A percentile compares a stretch with the other conserved stretches of the same genome.
phyloP scores from a whole-genome alignment of 2,113 vertebrate species.

The Myotis yumanensis region DNA sequence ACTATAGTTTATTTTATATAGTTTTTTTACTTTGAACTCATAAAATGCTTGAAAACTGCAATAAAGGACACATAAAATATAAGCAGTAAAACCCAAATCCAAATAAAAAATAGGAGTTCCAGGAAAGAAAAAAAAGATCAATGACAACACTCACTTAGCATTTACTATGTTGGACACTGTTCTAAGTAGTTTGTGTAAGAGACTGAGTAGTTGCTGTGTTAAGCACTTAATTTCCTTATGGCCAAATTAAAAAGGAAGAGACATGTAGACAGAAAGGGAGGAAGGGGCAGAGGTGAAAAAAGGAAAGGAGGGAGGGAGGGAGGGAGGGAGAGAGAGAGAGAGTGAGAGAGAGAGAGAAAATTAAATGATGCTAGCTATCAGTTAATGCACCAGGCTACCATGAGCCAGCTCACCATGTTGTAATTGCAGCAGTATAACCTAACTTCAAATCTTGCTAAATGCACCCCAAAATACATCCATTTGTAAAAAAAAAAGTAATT shows the following conservation, averaged over 20 bases:
- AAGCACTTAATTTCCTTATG: not conserved
- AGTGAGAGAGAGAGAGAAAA: not conserved
- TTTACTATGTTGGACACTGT: not conserved
- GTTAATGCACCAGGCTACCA: not conserved
- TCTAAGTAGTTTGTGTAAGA: not conserved
- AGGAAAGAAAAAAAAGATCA: not conserved
- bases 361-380: not conserved
- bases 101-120: not conserved
- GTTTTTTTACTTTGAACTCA: constrained; percentile 36
- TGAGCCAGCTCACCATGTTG: too few species aligned
- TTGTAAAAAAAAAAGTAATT: constrained; percentile 2
- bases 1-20: constrained; percentile 24
- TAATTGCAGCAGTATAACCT: not conserved
- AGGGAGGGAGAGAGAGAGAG: not conserved
- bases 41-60: not conserved
- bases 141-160: not conserved
- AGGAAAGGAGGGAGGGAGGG: not conserved
- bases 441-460: not conserved
- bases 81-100: not conserved
- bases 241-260: not conserved
- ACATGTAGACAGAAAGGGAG: not conserved
- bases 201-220: not conserved
- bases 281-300: not conserved
- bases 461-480: not conserved
- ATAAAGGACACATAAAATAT: not conserved